Conservation (phyloP, 2,888 invertebrate genomes). For the Stenodera caucasica region DNA sequence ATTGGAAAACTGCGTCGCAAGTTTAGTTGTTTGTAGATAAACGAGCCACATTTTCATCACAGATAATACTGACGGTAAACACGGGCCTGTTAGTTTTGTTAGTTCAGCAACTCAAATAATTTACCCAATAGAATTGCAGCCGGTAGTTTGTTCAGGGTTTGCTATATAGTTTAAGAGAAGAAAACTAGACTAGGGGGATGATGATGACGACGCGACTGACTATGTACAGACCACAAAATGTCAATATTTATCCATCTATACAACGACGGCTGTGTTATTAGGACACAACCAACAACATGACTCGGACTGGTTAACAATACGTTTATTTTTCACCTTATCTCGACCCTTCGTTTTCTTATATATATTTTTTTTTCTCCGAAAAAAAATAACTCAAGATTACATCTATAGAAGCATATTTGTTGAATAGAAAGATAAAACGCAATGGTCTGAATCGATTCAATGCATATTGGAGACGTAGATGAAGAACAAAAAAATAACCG, state of each 20-base stretch:
- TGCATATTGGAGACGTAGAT: constrained; percentile 12
- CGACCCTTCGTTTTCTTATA: not conserved
- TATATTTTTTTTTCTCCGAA: not conserved
- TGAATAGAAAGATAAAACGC: constrained; percentile 17
- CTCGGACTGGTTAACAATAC: constrained; percentile 25
- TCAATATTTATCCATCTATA: constrained; percentile 54
- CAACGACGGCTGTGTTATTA: constrained; percentile 53
- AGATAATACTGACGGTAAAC: constrained; percentile 56
- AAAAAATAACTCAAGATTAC: not conserved
- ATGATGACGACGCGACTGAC: constrained; percentile 43
- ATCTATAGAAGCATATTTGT: constrained; percentile 1
- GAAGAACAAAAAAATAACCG: not conserved
- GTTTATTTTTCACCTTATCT: no score
- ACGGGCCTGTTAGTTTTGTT: constrained; percentile 56
- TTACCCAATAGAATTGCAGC: constrained; percentile 55
- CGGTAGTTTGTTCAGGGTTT: constrained; percentile 52
- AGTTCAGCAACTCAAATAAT: constrained; percentile 58
- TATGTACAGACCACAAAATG: constrained; percentile 53
- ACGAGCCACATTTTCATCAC: constrained; percentile 56
- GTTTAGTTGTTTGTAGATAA: constrained; percentile 49
- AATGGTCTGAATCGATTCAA: constrained; percentile 17
- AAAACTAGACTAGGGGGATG: constrained; percentile 30
- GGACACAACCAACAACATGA: constrained; percentile 41
- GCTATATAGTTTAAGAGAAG: constrained; percentile 24
- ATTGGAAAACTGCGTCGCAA: constrained; percentile 25